Evolutionary conservation across 2,888 invertebrate genomes (phyloP).

Genomic region (Melanchra persicariae): DNA sequence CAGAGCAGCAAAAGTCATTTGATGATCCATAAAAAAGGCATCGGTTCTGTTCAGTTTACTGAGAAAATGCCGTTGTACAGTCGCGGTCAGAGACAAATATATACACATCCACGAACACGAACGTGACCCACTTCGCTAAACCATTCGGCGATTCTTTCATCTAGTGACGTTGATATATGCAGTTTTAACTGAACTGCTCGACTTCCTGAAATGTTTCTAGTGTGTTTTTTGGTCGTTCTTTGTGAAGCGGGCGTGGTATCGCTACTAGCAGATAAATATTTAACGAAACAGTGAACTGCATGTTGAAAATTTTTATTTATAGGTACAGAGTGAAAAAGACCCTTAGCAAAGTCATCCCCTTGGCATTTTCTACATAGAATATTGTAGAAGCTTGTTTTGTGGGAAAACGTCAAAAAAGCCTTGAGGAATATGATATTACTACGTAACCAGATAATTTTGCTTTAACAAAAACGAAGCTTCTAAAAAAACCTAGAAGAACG

Average conservation of each 20-base stretch:
- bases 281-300: neutral
- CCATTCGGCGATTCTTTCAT: slow-evolving; percentile 46
- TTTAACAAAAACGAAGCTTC: neutral
- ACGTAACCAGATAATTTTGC: too few species aligned
- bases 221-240: neutral
- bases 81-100: slow-evolving; percentile 54
- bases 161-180: slow-evolving; percentile 61
- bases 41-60: slow-evolving; percentile 36
- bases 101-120: slow-evolving; percentile 34
- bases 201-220: slow-evolving; percentile 14
- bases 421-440: too few species aligned
- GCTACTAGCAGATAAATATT: neutral
- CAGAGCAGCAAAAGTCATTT: too few species aligned
- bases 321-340: neutral
- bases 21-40: too few species aligned
- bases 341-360: neutral
- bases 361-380: neutral
- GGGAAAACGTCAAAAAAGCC: slow-evolving; percentile 24
- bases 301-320: neutral
- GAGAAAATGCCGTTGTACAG: slow-evolving; percentile 50
- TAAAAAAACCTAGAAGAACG: neutral
- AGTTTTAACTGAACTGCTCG: slow-evolving; percentile 46
- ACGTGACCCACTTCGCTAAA: slow-evolving; percentile 44
- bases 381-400: too few species aligned
- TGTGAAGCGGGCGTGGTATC: neutral